Conservation (phyloP, 2,113 vertebrate genomes). For the Sinocyclocheilus rhinocerous region DNA sequence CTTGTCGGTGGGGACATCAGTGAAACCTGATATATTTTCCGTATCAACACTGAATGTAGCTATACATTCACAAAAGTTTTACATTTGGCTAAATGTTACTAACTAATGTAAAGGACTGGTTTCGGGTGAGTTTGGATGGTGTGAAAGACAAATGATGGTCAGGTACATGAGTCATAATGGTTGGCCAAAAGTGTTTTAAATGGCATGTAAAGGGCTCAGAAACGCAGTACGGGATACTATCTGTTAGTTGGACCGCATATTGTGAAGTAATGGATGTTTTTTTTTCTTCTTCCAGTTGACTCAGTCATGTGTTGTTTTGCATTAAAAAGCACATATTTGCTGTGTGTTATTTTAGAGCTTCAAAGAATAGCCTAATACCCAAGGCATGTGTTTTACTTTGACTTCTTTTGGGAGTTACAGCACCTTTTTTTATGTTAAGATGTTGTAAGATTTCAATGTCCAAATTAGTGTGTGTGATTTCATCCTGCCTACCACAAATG, state of each 20-base stretch:
- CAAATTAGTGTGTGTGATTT: slow-evolving; percentile 27
- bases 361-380: neutral
- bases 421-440: neutral
- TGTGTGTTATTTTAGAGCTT: slow-evolving; percentile 45
- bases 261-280: slow-evolving; percentile 41
- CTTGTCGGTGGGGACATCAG: neutral
- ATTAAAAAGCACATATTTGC: slow-evolving; percentile 27
- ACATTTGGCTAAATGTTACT: neutral
- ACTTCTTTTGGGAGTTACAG: neutral
- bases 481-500: slow-evolving; percentile 13
- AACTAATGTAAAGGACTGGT: neutral
- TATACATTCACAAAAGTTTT: neutral
- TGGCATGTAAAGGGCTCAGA: slow-evolving; percentile 42
- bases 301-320: slow-evolving; percentile 48
- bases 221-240: slow-evolving; percentile 36
- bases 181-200: slow-evolving; percentile 45
- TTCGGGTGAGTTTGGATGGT: neutral
- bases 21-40: neutral
- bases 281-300: slow-evolving; percentile 29
- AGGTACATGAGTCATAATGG: slow-evolving; percentile 36
- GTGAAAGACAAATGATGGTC: neutral
- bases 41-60: neutral
- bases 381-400: neutral
- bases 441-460: neutral
- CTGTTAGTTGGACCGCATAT: slow-evolving; percentile 34